Base-by-base conservation (phyloP, 2,113 vertebrate species). In the Willisornis vidua region DNA sequence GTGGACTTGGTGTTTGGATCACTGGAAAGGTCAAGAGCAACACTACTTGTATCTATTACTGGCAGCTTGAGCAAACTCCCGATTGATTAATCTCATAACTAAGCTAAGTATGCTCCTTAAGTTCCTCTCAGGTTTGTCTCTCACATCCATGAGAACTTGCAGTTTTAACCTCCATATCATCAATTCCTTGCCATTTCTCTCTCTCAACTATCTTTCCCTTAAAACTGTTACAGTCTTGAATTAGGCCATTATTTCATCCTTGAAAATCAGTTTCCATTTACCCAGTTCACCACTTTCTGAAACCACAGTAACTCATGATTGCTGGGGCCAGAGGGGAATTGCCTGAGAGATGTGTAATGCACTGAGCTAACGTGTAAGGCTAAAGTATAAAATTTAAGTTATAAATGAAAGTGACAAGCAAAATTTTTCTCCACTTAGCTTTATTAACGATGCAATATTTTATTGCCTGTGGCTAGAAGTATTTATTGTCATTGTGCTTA, bases 321-420 rank as follows among this genome's bases (percentile, higher is more conserved):
- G 31, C 79, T 90, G 82, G 61, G 95, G 95, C 95, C 97, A 96
- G 96, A 96, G 92, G 94, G 96, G 92, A 97, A 96, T 96, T 96
- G 87, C 86, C 72, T 93, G 94, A 82, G 90, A 96, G 91, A 94
- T 95, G 93, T 96, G 83, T 96, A 97, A 96, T 91, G 95, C 86
- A 19, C 90, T 87, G 91, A 94, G 78, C 94, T 97, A 92, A 95
- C 87, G 1, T 85, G 91, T 95, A 94, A 95, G 89, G 89, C 70
- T 86, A 77, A 94, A 96, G 90, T 92, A 91, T 90, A 91, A 96
- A 97, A 96, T 96, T 94, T 94, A 94, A 90, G 94, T 96, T 97
- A 94, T 95, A 97, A 96, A 95, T 94, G 95, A 96, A 96, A 95
- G 91, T 96, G 96, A 97, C 96, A 96, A 93, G 89, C 39, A 96